Percentiles rank a stretch among this genome's conserved stretches.
Evolutionary conservation across 2,888 invertebrate genomes (phyloP).

Genomic region (Hartigia nigra): DNA sequence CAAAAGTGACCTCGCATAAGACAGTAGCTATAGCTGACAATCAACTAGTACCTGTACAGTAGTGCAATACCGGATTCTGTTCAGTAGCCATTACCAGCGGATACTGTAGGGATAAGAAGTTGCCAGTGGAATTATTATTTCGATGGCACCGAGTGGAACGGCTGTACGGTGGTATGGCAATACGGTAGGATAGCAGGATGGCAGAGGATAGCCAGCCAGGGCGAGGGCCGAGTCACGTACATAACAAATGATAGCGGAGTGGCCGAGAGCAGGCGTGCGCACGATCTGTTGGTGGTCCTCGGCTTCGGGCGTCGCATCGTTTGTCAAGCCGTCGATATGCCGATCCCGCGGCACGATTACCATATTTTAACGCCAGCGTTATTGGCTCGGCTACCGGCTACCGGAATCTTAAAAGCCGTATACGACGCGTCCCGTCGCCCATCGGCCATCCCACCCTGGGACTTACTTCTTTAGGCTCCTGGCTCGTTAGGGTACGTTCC

Average conservation of each 20-base stretch:
- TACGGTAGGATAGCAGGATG: conserved; percentile 53
- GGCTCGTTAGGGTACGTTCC: conserved; percentile 27
- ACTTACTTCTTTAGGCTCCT: not conserved
- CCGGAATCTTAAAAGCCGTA: conserved; percentile 58
- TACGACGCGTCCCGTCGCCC: conserved; percentile 14
- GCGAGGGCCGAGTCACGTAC: conserved; percentile 57
- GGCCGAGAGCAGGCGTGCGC: conserved; percentile 27
- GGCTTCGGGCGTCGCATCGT: conserved; percentile 60
- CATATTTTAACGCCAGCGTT: conserved; percentile 65
- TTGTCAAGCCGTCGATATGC: conserved; percentile 66
- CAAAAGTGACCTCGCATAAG: not conserved
- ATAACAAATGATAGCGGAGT: conserved; percentile 62
- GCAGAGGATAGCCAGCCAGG: conserved; percentile 42
- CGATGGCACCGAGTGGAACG: not conserved
- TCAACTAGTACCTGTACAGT: not conserved
- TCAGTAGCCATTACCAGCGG: not conserved
- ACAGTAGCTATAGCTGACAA: not conserved
- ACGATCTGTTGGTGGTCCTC: conserved; percentile 63
- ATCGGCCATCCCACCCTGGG: conserved; percentile 8
- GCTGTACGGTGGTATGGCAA: not conserved
- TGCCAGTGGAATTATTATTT: not conserved
- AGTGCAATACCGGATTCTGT: not conserved
- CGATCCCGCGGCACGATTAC: conserved; percentile 63
- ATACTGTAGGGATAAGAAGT: not conserved
- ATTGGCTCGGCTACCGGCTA: conserved; percentile 59